Conservation (phyloP, 2,797 vertebrate genomes). For the Silurus lanzhouensis region DNA sequence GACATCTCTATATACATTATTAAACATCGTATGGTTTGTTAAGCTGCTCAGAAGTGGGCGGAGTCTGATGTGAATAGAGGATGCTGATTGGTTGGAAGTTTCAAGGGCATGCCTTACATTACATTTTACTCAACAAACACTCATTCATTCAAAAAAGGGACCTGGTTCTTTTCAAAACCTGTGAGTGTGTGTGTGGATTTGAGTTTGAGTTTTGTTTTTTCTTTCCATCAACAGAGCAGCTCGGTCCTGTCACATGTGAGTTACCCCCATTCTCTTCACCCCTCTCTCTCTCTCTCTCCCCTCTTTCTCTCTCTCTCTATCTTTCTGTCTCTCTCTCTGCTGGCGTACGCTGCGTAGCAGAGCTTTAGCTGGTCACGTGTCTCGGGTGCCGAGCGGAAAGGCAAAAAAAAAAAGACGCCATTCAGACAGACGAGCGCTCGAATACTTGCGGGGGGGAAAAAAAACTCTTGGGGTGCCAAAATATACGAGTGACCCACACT, state of each 20-base stretch:
- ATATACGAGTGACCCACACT: background rate
- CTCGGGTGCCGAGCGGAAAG: background rate
- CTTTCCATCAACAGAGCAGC: constrained; percentile 80
- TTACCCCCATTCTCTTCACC: constrained; percentile 65
- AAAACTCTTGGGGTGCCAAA: background rate
- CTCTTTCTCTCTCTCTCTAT: background rate
- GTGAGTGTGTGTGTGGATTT: background rate
- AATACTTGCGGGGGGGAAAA: too few species aligned
- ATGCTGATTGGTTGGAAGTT: constrained; percentile 10
- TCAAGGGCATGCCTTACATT: background rate
- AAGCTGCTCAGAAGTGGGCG: background rate
- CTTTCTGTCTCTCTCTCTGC: constrained; percentile 36
- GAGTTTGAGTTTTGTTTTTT: constrained; percentile 57
- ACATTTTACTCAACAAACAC: background rate
- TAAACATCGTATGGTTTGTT: too few species aligned
- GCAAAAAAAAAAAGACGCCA: constrained; percentile 53
- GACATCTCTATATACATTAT: too few species aligned
- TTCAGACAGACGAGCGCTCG: constrained; percentile 72
- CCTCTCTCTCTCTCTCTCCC: constrained; percentile 24
- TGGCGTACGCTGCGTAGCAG: constrained; percentile 56
- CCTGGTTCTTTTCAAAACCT: background rate
- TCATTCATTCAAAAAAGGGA: background rate
- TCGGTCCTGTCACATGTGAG: constrained; percentile 84
- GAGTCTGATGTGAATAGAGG: background rate
- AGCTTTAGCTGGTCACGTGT: constrained; percentile 21